Evolutionary conservation across 2,113 vertebrate genomes (phyloP).

Genomic region (Mormyrus iriodes): DNA sequence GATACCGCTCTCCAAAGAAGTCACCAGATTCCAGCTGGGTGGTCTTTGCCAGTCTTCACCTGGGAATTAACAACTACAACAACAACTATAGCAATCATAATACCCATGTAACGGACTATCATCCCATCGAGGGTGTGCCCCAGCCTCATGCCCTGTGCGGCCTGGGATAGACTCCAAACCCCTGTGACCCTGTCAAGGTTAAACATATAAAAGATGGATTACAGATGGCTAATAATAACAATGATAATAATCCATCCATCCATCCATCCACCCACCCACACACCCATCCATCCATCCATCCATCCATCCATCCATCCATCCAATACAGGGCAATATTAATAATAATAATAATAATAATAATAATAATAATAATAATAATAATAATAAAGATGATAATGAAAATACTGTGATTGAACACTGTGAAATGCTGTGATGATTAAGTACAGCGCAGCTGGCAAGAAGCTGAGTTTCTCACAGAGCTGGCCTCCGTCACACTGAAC

Average conservation of each 20-base stretch:
- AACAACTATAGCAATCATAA: neutral
- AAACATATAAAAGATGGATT: neutral
- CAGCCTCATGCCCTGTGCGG: neutral
- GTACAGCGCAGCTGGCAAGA: slow-evolving; percentile 42
- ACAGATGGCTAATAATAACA: neutral
- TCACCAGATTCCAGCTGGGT: slow-evolving; percentile 66
- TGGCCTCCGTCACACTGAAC: slow-evolving; percentile 45
- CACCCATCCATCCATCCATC: neutral
- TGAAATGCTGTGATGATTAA: neutral
- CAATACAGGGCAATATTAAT: neutral
- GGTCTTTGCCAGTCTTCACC: slow-evolving; percentile 66
- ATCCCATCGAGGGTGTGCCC: neutral
- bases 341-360: slow-evolving; percentile 39
- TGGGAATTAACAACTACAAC: slow-evolving; percentile 43
- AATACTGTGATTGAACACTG: neutral
- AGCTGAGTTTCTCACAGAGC: neutral
- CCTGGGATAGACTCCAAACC: neutral
- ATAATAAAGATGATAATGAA: no score
- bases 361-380: neutral
- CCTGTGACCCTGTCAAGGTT: neutral
- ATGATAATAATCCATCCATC: neutral
- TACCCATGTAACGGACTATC: slow-evolving; percentile 24
- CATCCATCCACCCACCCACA: neutral
- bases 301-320: neutral
- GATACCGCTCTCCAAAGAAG: slow-evolving; percentile 65